Percentiles rank a stretch among this genome's conserved stretches.
These are phyloP conservation scores for Riptortus pedestris DNA, from an alignment of 1,140 invertebrate species.

Conservation along the genomic window DNA sequence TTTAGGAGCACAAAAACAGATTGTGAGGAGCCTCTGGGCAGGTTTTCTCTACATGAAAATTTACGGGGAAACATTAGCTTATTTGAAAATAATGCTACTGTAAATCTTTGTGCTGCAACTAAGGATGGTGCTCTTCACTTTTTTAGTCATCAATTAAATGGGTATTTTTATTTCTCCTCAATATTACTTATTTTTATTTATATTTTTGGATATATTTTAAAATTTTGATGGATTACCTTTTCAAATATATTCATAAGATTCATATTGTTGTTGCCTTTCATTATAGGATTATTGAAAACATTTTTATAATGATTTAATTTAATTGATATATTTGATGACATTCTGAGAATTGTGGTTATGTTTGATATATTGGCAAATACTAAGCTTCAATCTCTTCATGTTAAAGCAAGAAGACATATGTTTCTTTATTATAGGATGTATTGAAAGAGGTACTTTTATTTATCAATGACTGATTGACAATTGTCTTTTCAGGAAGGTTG, in stretches of 20 bases:
- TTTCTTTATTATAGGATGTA: no score
- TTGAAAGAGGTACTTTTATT: no score
- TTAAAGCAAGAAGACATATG: no score
- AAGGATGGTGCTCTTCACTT: slow-evolving; percentile 63
- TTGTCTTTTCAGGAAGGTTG: slow-evolving; percentile 16
- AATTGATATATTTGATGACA: no score
- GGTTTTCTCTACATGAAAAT: slow-evolving; percentile 29
- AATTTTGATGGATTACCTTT: neutral
- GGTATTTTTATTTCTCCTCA: slow-evolving; percentile 32
- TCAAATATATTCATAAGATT: neutral
- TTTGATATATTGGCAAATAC: no score
- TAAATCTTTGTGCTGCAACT: slow-evolving; percentile 50
- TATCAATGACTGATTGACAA: no score
- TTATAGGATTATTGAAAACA: no score
- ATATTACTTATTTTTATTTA: slow-evolving; percentile 3
- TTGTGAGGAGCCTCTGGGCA: slow-evolving; percentile 37
- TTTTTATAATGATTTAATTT: no score
- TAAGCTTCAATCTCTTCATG: no score
- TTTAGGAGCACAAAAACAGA: slow-evolving; percentile 35
- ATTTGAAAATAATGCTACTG: slow-evolving; percentile 13
- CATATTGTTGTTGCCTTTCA: no score
- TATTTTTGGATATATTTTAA: neutral
- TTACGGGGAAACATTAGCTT: slow-evolving; percentile 9
- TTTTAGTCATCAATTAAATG: slow-evolving; percentile 63
- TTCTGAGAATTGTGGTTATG: no score